phyloP scores from a whole-genome alignment of 2,797 vertebrate genomes.

The Nyctibius grandis region DNA sequence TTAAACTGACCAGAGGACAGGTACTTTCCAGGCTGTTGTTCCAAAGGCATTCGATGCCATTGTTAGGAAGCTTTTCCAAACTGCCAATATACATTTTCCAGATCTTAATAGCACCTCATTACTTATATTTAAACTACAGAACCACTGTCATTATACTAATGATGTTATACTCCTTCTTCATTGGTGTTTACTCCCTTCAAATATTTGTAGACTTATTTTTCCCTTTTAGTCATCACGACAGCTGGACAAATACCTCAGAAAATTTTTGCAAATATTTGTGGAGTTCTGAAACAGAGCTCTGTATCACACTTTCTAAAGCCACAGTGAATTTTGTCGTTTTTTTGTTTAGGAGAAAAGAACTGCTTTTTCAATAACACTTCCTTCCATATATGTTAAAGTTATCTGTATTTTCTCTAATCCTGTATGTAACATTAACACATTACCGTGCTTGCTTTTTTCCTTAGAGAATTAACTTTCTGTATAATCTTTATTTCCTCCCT shows the following conservation, averaged over 20 bases:
- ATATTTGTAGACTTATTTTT: conserved; percentile 27
- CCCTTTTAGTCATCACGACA: not conserved
- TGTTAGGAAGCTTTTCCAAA: not conserved
- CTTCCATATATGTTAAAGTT: not conserved
- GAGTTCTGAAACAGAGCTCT: not conserved
- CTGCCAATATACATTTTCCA: not conserved
- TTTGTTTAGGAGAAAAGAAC: not conserved
- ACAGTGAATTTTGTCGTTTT: not conserved
- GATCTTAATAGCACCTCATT: not conserved
- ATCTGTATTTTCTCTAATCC: not conserved
- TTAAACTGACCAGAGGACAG: not conserved
- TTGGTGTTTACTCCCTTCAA: conserved; percentile 1
- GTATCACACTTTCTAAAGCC: not conserved
- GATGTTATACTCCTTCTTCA: not conserved
- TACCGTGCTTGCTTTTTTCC: not conserved
- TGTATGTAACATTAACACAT: not conserved
- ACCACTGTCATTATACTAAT: not conserved
- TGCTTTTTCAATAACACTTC: not conserved
- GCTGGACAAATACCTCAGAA: not conserved
- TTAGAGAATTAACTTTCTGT: not conserved
- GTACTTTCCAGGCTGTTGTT: not conserved
- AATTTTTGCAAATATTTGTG: conserved; percentile 20
- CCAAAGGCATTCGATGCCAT: not conserved
- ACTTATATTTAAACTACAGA: not conserved
- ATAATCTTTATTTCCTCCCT: not conserved